Percentiles rank a stretch among this genome's conserved stretches.
Evolutionary conservation across 2,797 vertebrate genomes (phyloP).

Genomic region (Taenioides sp.): DNA sequence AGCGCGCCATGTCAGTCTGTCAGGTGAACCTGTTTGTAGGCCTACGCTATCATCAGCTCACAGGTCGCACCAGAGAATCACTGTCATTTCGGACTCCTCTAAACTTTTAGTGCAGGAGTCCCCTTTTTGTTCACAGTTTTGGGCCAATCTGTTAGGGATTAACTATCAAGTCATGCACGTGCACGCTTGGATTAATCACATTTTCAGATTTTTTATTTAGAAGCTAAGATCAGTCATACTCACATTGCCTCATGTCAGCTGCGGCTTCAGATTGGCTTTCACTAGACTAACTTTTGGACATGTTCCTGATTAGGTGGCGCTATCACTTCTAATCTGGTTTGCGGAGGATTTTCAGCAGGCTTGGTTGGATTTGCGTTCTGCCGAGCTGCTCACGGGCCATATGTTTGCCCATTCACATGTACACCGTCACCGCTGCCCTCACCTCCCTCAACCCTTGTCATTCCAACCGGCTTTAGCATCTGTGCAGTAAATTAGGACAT

Average conservation of each 20-base stretch:
- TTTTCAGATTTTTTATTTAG: constrained; percentile 1
- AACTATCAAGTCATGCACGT: constrained; percentile 47
- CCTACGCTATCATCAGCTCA: constrained; percentile 24
- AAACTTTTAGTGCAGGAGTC: constrained; percentile 35
- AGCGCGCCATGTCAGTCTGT: constrained; percentile 8
- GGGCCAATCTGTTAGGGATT: constrained; percentile 57
- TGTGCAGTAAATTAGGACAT: constrained; percentile 69
- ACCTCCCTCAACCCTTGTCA: constrained; percentile 40
- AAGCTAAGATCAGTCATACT: neutral
- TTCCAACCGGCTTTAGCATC: constrained; percentile 73
- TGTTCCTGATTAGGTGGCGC: constrained; percentile 29
- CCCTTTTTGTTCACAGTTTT: constrained; percentile 39
- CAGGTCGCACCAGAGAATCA: constrained; percentile 31
- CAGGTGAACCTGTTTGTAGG: constrained; percentile 18
- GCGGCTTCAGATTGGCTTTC: constrained; percentile 9
- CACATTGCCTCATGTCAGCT: neutral
- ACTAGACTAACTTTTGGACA: constrained; percentile 16
- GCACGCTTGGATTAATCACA: constrained; percentile 12
- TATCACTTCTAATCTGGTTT: constrained; percentile 62
- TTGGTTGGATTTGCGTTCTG: constrained; percentile 53
- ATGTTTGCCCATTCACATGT: constrained; percentile 53
- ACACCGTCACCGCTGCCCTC: constrained; percentile 18
- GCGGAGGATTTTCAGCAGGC: constrained; percentile 41
- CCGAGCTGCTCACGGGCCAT: constrained; percentile 55
- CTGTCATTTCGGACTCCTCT: constrained; percentile 38